These are phyloP conservation scores for Muscicapa comitata DNA, from an alignment of 2,797 vertebrate species.

Conservation along the genomic window DNA sequence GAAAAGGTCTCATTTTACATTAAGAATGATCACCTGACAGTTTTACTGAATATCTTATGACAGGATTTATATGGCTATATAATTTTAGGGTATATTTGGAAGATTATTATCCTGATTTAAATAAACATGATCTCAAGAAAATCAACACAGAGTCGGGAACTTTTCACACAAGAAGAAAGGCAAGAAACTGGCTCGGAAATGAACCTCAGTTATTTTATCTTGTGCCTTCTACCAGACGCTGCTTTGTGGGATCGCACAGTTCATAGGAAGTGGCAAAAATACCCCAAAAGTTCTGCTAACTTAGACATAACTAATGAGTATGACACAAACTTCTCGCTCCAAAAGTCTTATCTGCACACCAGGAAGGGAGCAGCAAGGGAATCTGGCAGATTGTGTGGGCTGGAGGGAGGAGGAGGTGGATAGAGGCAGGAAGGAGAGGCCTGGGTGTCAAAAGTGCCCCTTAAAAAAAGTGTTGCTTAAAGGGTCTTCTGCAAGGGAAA, in stretches of 20 bases:
- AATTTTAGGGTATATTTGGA: constrained; percentile 64
- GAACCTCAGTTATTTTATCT: background rate
- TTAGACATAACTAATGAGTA: background rate
- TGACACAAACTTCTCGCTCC: background rate
- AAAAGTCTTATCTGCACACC: background rate
- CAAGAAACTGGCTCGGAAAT: background rate
- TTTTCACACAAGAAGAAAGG: background rate
- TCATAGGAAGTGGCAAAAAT: background rate
- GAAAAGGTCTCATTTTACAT: constrained; percentile 65
- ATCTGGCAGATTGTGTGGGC: background rate
- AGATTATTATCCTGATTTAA: constrained; percentile 66
- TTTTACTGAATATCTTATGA: constrained; percentile 63
- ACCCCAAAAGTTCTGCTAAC: background rate
- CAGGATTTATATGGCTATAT: constrained; percentile 61
- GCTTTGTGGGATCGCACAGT: background rate
- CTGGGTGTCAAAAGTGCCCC: background rate
- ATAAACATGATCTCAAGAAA: constrained; percentile 57
- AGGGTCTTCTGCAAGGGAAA: background rate
- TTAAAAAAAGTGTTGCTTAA: background rate
- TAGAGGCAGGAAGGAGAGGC: background rate
- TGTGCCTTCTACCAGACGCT: background rate
- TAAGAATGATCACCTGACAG: constrained; percentile 68
- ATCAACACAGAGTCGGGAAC: constrained; percentile 20
- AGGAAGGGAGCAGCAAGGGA: background rate
- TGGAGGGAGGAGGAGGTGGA: background rate